Evolutionary conservation across 2,888 invertebrate species (phyloP).

Genomic region (Melanophora roralis): DNA sequence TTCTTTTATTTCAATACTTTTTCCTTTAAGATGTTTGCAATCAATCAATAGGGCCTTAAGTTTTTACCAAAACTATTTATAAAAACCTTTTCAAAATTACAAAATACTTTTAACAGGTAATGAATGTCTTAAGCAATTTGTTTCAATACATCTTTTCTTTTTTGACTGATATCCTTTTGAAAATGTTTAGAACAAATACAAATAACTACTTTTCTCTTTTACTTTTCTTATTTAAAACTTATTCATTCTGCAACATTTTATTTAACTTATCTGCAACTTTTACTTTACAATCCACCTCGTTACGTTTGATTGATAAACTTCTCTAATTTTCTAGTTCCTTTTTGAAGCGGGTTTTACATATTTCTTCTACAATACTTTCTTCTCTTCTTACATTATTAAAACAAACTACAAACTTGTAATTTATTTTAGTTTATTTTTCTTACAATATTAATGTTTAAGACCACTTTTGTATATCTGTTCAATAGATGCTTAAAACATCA

Average conservation of each 20-base stretch:
- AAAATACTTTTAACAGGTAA: too few species aligned
- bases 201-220: neutral
- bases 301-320: too few species aligned
- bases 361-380: neutral
- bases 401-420: neutral
- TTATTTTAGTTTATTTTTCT: neutral
- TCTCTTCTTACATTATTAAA: neutral
- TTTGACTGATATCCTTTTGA: neutral
- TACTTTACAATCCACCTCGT: too few species aligned
- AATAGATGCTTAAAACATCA: neutral
- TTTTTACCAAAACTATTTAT: slow-evolving; percentile 35
- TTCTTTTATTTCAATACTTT: too few species aligned
- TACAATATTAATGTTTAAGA: too few species aligned
- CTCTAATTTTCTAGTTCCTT: neutral
- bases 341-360: neutral
- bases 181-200: neutral
- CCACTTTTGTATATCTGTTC: too few species aligned
- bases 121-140: too few species aligned
- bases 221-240: neutral
- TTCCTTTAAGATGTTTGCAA: too few species aligned
- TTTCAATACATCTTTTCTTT: neutral
- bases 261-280: too few species aligned
- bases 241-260: neutral
- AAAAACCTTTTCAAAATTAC: slow-evolving; percentile 5
- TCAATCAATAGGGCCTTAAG: slow-evolving; percentile 24